Evolutionary conservation across 2,888 invertebrate genomes (phyloP), one percentile per base, ranked within the genome.

Genomic region (Malacosoma neustria): DNA sequence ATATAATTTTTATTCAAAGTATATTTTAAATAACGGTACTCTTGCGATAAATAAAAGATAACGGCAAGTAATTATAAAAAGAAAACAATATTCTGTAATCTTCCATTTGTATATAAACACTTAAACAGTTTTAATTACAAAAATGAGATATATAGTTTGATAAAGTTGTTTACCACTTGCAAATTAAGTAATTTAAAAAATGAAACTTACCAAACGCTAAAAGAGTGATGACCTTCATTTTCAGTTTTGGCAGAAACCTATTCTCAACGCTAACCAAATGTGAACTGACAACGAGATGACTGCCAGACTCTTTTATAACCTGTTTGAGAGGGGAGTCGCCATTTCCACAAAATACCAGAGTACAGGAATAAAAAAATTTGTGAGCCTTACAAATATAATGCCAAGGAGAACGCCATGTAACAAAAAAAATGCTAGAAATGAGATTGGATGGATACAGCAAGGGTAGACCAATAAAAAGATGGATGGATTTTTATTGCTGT

Each of bases 161-260:
- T 22, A 22, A 22, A 22, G 22, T 22, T 22, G 22, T 22, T 14
- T 32, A 13, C 13, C 32, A 13, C 5, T 32, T 1, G 12, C 13
- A 34, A 37, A 40, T 45, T 36, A 9, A 34, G 29, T 38, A 36
- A 40, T 31, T n/a, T n/a, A 46, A 51, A 42, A 45, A 22, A 22
- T 22, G n/a, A 35, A 43, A 61, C 82, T 81, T 49, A 82, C 82
- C 82, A 36, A 82, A 72, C 57, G 77, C 49, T 56, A 76, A 53
- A 37, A 82, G 51, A 42, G 70, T 69, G 31, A 64, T 49, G 32
- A 68, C 59, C 68, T 73, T 82, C 82, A 82, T 82, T 45, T 54
- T n/a, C n/a, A n/a, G n/a, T n/a, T 22, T 52, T 45, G 39, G 49
- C 53, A 56, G 52, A 52, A 63, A 22, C 60, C 51, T 51, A 57